Evolutionary conservation across 2,797 vertebrate genomes (phyloP), one percentile per base, ranked within the genome.

Genomic region (Alca torda): DNA sequence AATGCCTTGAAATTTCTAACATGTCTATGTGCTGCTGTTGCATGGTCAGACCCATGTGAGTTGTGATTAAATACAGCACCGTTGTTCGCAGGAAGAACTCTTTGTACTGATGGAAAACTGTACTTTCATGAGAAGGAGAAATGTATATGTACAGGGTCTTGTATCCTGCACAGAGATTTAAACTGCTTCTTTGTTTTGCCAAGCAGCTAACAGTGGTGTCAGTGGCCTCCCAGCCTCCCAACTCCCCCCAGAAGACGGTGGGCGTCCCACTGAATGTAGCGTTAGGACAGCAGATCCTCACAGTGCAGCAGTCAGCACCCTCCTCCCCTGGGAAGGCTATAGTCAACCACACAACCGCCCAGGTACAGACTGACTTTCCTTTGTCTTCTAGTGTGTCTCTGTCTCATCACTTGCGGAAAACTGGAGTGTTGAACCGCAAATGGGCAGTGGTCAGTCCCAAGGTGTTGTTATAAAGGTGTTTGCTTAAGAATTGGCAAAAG

Each of bases 231-330:
- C 99, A 99, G 79, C 98, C 98, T 90, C 98, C 98, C 76, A 98
- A n/a, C 95, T 98, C 99, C 64, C 98, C 99, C 39, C 99, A 99
- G 98, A 99, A 99, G 96, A 98, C 99, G 0, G 97, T 99, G 94
- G 82, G 98, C 9, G 97, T 99, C 89, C 99, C 99, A 4, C 97
- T 99, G 90, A 99, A 98, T 73, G 97, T 99, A 96, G 98, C 98
- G 16, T 98, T 99, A 51, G 98, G 99, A 80, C 99, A 99, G 97
- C 99, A 99, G 98, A 98, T 99, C 96, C 98, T 99, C 76, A 91
- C 98, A 12, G 98, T 99, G 87, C 99, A 99, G 70, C 98, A 99
- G 98, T 96, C 99, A 81, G 97, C 98, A 1, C 96, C 98, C 50
- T 98, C 97, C 41, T 99, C 99, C 78, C 99, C 99, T 17, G 98